These are phyloP conservation scores for Epizoanthus scotinus DNA, from an alignment of 92 coral and sea anemone species.

Conservation along the genomic window DNA sequence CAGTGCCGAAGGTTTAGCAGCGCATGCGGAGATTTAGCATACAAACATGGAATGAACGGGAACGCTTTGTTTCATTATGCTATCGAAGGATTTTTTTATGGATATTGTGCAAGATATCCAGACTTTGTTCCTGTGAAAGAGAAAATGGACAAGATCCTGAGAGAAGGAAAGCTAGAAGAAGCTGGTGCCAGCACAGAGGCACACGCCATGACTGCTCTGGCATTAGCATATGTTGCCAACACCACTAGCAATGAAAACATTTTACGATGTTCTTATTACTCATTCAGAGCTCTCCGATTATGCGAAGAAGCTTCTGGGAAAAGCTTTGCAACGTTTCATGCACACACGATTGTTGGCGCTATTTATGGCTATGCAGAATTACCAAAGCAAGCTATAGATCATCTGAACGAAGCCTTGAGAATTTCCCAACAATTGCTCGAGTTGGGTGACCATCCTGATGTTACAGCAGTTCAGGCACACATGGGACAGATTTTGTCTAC, in stretches of 20 bases:
- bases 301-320: not conserved
- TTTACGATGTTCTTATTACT: not conserved
- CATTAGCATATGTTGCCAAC: constrained; percentile 9
- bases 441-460: constrained; percentile 5
- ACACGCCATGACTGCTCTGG: not conserved
- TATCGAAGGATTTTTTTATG: not conserved
- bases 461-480: not conserved
- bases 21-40: not conserved
- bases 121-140: not conserved
- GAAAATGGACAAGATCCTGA: constrained; percentile 4
- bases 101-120: constrained; percentile 6
- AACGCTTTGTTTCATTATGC: constrained; percentile 7
- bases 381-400: not conserved
- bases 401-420: not conserved
- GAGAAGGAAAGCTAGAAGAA: not conserved
- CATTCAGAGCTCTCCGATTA: not conserved
- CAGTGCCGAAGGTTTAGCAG: not conserved
- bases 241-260: not conserved
- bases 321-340: not conserved
- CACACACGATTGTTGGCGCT: constrained; percentile 3
- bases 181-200: not conserved
- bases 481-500: not conserved
- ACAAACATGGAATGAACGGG: not conserved
- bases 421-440: not conserved
- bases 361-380: not conserved